Conservation (phyloP, 35 echinoderm and acorn worm species). For the Ptychodera flava region DNA sequence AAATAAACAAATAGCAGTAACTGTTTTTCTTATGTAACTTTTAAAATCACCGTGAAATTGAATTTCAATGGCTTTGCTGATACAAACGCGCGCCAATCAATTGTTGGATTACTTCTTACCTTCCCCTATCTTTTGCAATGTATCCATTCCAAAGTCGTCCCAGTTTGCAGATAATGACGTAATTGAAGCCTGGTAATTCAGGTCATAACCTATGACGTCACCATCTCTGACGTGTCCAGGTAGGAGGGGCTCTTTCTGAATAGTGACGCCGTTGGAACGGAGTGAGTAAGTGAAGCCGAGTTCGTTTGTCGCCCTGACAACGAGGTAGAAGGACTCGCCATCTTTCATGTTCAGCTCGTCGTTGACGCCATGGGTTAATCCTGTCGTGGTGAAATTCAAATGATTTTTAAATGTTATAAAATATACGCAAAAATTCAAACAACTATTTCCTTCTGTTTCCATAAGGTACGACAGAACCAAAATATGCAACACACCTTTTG, state of each 20-base stretch:
- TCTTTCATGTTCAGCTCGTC: slow-evolving; percentile 1
- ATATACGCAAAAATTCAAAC: too few relatives aligned
- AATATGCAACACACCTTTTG: not conserved
- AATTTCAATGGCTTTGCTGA: too few relatives aligned
- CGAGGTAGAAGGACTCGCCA: slow-evolving; percentile 27
- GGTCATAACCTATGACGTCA: slow-evolving; percentile 17
- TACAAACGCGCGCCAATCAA: too few relatives aligned
- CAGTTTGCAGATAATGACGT: slow-evolving; percentile 34
- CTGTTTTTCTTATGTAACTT: too few relatives aligned
- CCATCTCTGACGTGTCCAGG: slow-evolving; percentile 46
- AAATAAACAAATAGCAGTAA: too few relatives aligned
- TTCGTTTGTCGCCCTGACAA: slow-evolving; percentile 34
- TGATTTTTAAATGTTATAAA: too few relatives aligned
- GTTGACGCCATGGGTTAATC: not conserved
- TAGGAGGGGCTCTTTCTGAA: slow-evolving; percentile 22
- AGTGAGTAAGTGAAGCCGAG: not conserved
- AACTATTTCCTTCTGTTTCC: too few relatives aligned
- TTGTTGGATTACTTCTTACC: too few relatives aligned
- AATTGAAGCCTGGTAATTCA: slow-evolving; percentile 23
- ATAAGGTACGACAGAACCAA: too few relatives aligned
- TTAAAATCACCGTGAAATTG: too few relatives aligned
- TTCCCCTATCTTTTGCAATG: not conserved
- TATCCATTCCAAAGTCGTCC: slow-evolving; percentile 26
- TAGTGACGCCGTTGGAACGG: slow-evolving; percentile 23
- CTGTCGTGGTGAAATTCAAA: too few relatives aligned